Base-by-base conservation (phyloP, 1,140 invertebrate genomes). In the Diorhabda carinulata region DNA sequence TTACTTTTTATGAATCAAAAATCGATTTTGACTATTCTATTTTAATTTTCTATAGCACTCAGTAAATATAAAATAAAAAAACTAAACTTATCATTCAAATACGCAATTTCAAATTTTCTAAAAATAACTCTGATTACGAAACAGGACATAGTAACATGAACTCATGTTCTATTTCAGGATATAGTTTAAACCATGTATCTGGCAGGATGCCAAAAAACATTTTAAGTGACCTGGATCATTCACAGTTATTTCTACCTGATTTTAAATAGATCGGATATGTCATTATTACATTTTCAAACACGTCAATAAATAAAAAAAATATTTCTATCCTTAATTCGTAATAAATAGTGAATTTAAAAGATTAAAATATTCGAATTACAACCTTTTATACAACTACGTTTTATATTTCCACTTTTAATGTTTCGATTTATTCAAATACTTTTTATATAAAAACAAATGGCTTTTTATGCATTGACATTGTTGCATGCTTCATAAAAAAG, bases 201-300 rank as follows among this genome's bases (percentile, higher is more conserved):
- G 61, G 61, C 44, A 10, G 4, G 41, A 5, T 62, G 61, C 61
- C 61, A 62, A 62, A 62, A 62, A 43, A 62, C 41, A 62, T 25
- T 59, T 52, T 8, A 41, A 59, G 3, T 41, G 40, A 62, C 61
- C 41, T 62, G 61, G 0, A 41, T 25, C 25, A 25, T 25, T 25
- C 25, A 25, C 25, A 25, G 1, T 25, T 25, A 25, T 25, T 25
- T 25, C 25, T 25, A 25, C 25, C 58, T 25, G 25, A 10, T 60
- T 60, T 42, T 3, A 60, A 10, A 41, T 60, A n/a, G 52, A 6
- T 56, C n/a, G 25, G 25, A 25, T 56, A 56, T 56, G n/a, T 56
- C 52, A 6, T 56, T 56, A n/a, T 56, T 56, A 7, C n/a, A 7
- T 2, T 56, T 56, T 56, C 52, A 56, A 56, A 7, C 2, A n/a